phyloP scores from a whole-genome alignment of 2,888 invertebrate species.

The Athalia rosae region DNA sequence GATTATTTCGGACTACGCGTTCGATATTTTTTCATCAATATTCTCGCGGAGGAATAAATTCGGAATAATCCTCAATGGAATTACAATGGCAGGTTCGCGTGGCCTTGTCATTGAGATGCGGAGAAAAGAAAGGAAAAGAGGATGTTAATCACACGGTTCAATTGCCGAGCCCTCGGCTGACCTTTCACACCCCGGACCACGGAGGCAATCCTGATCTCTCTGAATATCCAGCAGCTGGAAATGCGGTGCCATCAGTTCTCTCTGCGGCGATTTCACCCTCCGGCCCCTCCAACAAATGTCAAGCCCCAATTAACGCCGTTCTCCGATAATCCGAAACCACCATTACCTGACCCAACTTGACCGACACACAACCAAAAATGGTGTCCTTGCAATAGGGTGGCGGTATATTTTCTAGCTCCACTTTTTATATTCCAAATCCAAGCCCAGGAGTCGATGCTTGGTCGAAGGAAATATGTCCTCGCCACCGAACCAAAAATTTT shows the following conservation, averaged over 20 bases:
- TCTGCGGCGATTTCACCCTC: conserved; percentile 14
- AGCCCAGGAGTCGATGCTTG: too few relatives aligned
- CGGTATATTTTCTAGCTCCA: too few relatives aligned
- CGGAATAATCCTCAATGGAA: too few relatives aligned
- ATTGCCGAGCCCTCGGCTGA: conserved; percentile 8
- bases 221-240: conserved; percentile 6
- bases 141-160: background rate
- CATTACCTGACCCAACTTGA: conserved; percentile 12
- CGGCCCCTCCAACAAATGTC: conserved; percentile 31
- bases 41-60: too few relatives aligned
- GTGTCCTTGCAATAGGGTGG: too few relatives aligned
- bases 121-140: too few relatives aligned
- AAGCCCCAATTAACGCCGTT: conserved; percentile 42
- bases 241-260: conserved; percentile 22
- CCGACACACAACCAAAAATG: background rate
- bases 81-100: too few relatives aligned
- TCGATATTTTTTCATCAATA: too few relatives aligned
- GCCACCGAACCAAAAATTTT: too few relatives aligned
- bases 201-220: conserved; percentile 6
- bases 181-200: conserved; percentile 21
- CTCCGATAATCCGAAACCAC: conserved; percentile 30
- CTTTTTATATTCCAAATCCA: too few relatives aligned
- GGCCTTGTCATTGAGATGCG: too few relatives aligned
- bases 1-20: background rate
- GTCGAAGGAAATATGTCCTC: too few relatives aligned